Evolutionary conservation across 2,888 invertebrate species (phyloP), one percentile per base, ranked within the genome.

Genomic region (Carpatolechia fugitivella): DNA sequence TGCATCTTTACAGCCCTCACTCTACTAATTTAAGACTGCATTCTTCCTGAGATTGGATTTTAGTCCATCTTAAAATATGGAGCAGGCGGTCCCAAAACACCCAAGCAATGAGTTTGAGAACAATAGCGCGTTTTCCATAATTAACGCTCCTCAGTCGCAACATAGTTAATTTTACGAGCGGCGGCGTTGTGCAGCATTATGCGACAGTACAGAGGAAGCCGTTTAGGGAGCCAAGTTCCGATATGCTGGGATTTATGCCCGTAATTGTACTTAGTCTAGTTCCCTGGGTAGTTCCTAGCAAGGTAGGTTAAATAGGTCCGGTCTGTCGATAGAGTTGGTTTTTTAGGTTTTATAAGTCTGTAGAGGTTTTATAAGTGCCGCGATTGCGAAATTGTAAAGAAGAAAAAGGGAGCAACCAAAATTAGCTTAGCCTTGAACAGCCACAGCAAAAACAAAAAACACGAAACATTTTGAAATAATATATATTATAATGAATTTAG

Each of bases 71-170:
- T 24, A 24, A 24, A 24, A 24, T 24, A 24, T 24, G 40, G 20
- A 1, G 18, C 6, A 13, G 38, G 38, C 13, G 6, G 40, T 20
- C 40, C 40, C 40, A 41, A 41, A 41, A 14, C 40, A 41, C 40
- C 18, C 3, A 18, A 41, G 40, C 40, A 41, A 41, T 41, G 40
- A 41, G 18, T 41, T 41, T 41, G 10, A 24, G 10, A 41, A 41
- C 40, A 41, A 41, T 41, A 18, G 40, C 40, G 40, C 40, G 40
- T 11, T 41, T 18, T 20, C 40, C 40, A 41, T 41, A 41, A 41
- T 41, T 41, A 41, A 18, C 40, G 40, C 40, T n/a, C n/a, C 35
- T 5, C n/a, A 41, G 40, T 18, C 18, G 40, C 20, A 18, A 41
- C 40, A 41, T 41, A 41, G 40, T 41, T 41, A 20, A 41, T 41